phyloP scores from a whole-genome alignment of 2,113 vertebrate genomes.

The Oreochromis spilurus region DNA sequence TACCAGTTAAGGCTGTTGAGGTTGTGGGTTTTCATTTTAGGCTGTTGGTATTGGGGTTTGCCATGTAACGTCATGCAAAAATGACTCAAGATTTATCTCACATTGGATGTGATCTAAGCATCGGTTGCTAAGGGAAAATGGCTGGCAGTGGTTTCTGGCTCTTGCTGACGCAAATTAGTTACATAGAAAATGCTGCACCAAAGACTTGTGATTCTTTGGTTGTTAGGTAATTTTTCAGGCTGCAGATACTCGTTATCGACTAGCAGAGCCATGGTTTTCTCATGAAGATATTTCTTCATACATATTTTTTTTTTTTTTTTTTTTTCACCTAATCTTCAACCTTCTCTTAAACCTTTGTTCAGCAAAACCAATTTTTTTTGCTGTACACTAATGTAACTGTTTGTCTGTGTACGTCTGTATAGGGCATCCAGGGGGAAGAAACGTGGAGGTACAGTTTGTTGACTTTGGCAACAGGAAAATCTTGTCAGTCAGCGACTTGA shows the following conservation, averaged over 20 bases:
- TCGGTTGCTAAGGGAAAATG: background rate
- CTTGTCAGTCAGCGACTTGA: slow-evolving; percentile 75
- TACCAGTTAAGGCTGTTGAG: background rate
- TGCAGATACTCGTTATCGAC: background rate
- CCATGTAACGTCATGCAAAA: background rate
- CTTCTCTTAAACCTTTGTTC: background rate
- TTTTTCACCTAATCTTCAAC: background rate
- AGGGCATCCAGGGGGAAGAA: slow-evolving; percentile 75
- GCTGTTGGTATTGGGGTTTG: background rate
- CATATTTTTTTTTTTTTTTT: background rate
- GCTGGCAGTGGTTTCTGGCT: background rate
- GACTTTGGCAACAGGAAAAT: slow-evolving; percentile 80
- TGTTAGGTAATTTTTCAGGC: background rate
- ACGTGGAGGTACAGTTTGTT: slow-evolving; percentile 81
- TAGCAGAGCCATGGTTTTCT: background rate
- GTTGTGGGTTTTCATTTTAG: background rate
- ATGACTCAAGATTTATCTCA: background rate
- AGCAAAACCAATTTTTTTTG: rapidly evolving
- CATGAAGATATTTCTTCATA: background rate
- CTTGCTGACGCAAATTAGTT: background rate
- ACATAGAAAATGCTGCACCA: background rate
- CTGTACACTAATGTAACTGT: background rate
- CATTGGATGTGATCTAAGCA: background rate
- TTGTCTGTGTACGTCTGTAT: background rate
- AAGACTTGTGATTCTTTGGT: background rate